phyloP scores from a whole-genome alignment of 2,113 vertebrate genomes.

The Carollia perspicillata region DNA sequence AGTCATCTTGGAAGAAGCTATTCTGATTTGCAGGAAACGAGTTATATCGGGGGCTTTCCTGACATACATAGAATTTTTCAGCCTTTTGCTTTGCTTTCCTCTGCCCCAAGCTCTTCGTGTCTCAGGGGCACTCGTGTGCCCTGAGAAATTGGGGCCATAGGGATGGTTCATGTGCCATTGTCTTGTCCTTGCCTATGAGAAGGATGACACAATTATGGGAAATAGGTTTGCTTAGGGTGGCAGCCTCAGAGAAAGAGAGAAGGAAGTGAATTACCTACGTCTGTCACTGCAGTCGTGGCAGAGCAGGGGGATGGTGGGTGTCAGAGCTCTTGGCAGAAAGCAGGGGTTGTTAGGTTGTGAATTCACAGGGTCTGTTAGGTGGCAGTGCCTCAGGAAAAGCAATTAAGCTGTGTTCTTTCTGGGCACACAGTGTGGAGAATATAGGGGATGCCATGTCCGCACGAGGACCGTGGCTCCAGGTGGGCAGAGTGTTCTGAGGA shows the following conservation, averaged over 20 bases:
- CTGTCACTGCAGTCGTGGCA: background rate
- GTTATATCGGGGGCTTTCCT: background rate
- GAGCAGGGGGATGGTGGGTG: background rate
- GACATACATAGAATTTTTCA: background rate
- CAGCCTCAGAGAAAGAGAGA: background rate
- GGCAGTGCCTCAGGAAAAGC: background rate
- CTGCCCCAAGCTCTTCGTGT: background rate
- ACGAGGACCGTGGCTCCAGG: rapidly evolving
- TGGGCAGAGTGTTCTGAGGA: background rate
- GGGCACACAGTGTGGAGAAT: background rate
- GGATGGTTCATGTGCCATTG: background rate
- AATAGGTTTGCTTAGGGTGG: background rate
- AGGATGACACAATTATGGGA: background rate
- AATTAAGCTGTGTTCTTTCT: background rate
- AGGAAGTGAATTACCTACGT: background rate
- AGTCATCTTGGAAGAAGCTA: background rate
- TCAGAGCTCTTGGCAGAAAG: background rate
- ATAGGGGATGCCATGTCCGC: rapidly evolving
- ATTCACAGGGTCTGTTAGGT: background rate
- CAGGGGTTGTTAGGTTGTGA: background rate
- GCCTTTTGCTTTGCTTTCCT: constrained; percentile 1
- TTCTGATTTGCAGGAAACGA: background rate
- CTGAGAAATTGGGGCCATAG: background rate
- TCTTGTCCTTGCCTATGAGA: background rate
- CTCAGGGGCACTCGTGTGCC: background rate